Evolutionary conservation across 2,888 invertebrate genomes (phyloP).

Genomic region (Synanthedon tipuliformis): DNA sequence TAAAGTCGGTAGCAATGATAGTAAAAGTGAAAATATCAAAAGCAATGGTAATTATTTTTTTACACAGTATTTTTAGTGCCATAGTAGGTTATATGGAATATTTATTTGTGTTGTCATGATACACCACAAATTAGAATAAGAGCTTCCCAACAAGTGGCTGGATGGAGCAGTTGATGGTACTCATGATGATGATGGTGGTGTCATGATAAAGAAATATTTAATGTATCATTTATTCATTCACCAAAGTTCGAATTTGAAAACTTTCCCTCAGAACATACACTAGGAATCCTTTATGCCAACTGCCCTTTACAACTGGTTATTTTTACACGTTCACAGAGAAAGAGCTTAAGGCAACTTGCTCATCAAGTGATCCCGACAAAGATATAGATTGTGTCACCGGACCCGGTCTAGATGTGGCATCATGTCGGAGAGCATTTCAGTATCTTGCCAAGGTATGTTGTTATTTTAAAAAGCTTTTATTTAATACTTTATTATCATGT

Average conservation of each 20-base stretch:
- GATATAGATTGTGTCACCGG: constrained; percentile 81
- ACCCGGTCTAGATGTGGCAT: constrained; percentile 76
- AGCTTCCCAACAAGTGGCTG: too few species aligned
- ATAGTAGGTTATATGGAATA: too few species aligned
- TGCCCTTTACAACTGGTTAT: too few species aligned
- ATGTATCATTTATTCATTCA: not conserved
- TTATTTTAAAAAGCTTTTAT: too few species aligned
- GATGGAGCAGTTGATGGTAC: too few species aligned
- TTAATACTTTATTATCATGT: too few species aligned
- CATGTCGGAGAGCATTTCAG: constrained; percentile 78
- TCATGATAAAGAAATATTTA: too few species aligned
- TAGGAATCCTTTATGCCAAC: too few species aligned
- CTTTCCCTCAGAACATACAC: too few species aligned
- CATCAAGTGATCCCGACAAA: constrained; percentile 80
- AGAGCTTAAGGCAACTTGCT: constrained; percentile 50
- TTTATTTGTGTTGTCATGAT: too few species aligned
- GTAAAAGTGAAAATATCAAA: constrained; percentile 17
- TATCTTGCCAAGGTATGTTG: constrained; percentile 54
- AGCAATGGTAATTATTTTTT: constrained; percentile 33
- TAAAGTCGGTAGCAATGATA: constrained; percentile 32
- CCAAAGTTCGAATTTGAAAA: not conserved
- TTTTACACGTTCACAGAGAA: constrained; percentile 26
- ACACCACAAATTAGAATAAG: too few species aligned
- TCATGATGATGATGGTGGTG: too few species aligned
- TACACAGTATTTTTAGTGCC: not conserved